Percentiles rank a stretch among this genome's conserved stretches.
phyloP scores from a whole-genome alignment of 2,888 invertebrate genomes.

The Muschampia plurimacula region DNA sequence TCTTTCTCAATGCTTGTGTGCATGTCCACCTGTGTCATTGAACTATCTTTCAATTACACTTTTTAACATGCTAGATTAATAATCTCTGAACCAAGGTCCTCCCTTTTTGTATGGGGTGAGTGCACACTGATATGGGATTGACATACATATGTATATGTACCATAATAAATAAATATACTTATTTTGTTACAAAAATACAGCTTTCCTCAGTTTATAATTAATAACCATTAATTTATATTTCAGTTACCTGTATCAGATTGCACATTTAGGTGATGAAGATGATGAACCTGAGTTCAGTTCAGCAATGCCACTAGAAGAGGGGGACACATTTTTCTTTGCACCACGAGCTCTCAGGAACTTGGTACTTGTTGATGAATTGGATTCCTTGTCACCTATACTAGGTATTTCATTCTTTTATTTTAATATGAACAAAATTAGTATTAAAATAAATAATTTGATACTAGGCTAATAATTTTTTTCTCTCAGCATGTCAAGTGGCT shows the following conservation, averaged over 20 bases:
- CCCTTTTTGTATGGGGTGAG: constrained; percentile 78
- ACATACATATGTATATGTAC: constrained; percentile 48
- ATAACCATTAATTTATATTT: constrained; percentile 51
- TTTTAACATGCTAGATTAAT: constrained; percentile 71
- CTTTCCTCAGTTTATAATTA: neutral
- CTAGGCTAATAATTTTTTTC: neutral
- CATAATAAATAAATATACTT: no score
- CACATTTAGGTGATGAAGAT: constrained; percentile 99
- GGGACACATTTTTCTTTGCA: constrained; percentile 99
- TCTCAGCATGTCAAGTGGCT: constrained; percentile 92
- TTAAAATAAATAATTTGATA: neutral
- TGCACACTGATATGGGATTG: constrained; percentile 87
- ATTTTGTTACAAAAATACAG: no score
- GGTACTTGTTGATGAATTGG: constrained; percentile 98
- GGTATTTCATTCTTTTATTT: constrained; percentile 70
- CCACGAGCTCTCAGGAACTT: constrained; percentile 97
- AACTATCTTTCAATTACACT: constrained; percentile 57
- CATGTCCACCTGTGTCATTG: constrained; percentile 60
- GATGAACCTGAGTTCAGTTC: constrained; percentile 99
- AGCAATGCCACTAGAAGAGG: constrained; percentile 98
- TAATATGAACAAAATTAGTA: neutral
- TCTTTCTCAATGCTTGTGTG: constrained; percentile 43
- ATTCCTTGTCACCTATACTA: constrained; percentile 97
- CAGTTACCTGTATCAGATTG: constrained; percentile 99
- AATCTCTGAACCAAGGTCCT: constrained; percentile 88